A percentile compares a stretch with the other conserved stretches of the same genome.
phyloP scores from a whole-genome alignment of 1,140 invertebrate genomes.

The Tribolium castaneum region DNA sequence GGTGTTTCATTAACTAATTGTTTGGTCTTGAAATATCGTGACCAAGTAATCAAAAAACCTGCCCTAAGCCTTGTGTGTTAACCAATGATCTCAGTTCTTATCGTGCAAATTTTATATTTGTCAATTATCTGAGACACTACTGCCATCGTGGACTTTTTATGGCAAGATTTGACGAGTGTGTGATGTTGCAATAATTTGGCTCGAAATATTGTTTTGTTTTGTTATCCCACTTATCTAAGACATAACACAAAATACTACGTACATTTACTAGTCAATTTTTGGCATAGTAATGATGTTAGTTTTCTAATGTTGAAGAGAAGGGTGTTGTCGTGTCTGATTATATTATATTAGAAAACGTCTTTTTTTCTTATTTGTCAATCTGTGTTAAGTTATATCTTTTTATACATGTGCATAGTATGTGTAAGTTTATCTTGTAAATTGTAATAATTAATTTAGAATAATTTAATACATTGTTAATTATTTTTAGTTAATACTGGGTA shows the following conservation, averaged over 20 bases:
- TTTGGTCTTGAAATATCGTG: no score
- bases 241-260: slow-evolving; percentile 8
- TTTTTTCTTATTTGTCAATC: slow-evolving; percentile 10
- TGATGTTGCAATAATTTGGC: neutral
- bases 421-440: slow-evolving; percentile 20
- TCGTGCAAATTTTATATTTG: no score
- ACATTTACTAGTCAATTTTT: slow-evolving; percentile 26
- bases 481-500: slow-evolving; percentile 31
- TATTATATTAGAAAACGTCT: slow-evolving; percentile 12
- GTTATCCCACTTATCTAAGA: slow-evolving; percentile 28
- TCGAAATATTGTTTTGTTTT: neutral
- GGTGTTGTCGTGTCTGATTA: neutral
- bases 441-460: slow-evolving; percentile 14
- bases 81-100: no score
- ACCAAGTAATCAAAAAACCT: no score
- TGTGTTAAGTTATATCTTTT: slow-evolving; percentile 24
- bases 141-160: no score
- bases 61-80: no score
- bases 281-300: slow-evolving; percentile 19
- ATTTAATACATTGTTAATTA: slow-evolving; percentile 32
- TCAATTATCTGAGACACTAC: no score
- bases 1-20: no score
- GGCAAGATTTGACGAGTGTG: neutral
- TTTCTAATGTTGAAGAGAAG: slow-evolving; percentile 13
- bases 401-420: slow-evolving; percentile 29